Conservation (phyloP, 2,888 invertebrate genomes). For the Pheosia tremula region DNA sequence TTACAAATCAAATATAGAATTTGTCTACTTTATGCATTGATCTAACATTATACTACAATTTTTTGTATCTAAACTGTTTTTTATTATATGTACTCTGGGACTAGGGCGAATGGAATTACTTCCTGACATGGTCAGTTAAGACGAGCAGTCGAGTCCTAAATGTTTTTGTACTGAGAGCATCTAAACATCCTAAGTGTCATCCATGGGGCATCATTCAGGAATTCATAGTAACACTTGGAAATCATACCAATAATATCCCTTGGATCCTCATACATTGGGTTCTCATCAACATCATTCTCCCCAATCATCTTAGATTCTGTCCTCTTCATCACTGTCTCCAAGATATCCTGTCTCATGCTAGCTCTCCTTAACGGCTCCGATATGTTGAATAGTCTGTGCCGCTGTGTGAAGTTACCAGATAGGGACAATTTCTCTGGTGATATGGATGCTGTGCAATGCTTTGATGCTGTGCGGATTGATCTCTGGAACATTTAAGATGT, state of each 20-base stretch:
- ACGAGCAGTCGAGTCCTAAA: too few relatives aligned
- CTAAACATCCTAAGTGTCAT: too few relatives aligned
- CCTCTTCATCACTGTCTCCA: constrained; percentile 62
- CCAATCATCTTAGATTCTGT: constrained; percentile 58
- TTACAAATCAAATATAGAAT: too few relatives aligned
- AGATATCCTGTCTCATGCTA: constrained; percentile 67
- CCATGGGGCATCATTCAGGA: too few relatives aligned
- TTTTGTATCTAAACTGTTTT: too few relatives aligned
- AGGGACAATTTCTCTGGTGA: constrained; percentile 59
- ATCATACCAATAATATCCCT: constrained; percentile 69
- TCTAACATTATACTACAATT: too few relatives aligned
- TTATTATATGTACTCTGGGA: too few relatives aligned
- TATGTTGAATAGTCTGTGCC: constrained; percentile 56
- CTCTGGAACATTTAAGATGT: constrained; percentile 27
- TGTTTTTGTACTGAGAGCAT: too few relatives aligned
- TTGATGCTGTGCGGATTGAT: constrained; percentile 42
- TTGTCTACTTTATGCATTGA: too few relatives aligned
- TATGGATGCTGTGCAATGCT: constrained; percentile 34
- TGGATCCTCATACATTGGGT: constrained; percentile 75
- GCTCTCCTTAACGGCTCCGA: constrained; percentile 48
- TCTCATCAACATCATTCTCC: constrained; percentile 50
- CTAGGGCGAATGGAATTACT: too few relatives aligned
- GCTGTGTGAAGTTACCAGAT: constrained; percentile 65
- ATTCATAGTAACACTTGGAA: not conserved
- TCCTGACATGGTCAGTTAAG: too few relatives aligned